Conservation (phyloP, 2,113 vertebrate genomes). For the Pagrus major region DNA sequence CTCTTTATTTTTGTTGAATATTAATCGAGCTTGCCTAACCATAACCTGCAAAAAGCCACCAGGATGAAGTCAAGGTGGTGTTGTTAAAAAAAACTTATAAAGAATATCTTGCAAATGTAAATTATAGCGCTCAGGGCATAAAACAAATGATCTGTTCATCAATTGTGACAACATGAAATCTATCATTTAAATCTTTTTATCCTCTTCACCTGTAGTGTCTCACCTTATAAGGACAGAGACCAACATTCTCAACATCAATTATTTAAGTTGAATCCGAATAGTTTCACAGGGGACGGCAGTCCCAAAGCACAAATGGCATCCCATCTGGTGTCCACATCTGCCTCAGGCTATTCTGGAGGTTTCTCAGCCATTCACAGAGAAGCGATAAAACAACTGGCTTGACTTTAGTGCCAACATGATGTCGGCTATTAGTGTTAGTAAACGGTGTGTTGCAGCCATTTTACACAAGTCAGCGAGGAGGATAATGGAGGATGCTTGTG, state of each 20-base stretch:
- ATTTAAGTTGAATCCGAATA: not conserved
- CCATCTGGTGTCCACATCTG: conserved; percentile 27
- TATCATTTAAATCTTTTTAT: too few relatives aligned
- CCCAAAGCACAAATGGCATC: not conserved
- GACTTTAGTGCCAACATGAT: conserved; percentile 14
- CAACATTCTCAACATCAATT: not conserved
- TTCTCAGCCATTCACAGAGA: conserved; percentile 22
- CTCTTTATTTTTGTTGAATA: too few relatives aligned
- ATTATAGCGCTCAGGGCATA: too few relatives aligned
- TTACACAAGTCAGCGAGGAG: conserved; percentile 24
- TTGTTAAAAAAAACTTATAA: too few relatives aligned
- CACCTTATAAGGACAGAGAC: not conserved
- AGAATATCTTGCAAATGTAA: too few relatives aligned
- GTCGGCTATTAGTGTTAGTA: conserved; percentile 16
- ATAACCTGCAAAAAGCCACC: too few relatives aligned
- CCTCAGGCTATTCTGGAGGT: not conserved
- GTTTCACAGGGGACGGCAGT: not conserved
- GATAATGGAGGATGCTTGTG: conserved; percentile 19
- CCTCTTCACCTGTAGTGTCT: too few relatives aligned
- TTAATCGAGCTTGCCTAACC: too few relatives aligned
- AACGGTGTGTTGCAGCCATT: conserved; percentile 35
- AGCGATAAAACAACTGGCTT: conserved; percentile 40
- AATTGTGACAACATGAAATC: too few relatives aligned
- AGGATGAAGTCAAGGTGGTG: too few relatives aligned
- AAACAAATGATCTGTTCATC: too few relatives aligned